Conservation (phyloP, 2,113 vertebrate species). For the Polypterus senegalus region DNA sequence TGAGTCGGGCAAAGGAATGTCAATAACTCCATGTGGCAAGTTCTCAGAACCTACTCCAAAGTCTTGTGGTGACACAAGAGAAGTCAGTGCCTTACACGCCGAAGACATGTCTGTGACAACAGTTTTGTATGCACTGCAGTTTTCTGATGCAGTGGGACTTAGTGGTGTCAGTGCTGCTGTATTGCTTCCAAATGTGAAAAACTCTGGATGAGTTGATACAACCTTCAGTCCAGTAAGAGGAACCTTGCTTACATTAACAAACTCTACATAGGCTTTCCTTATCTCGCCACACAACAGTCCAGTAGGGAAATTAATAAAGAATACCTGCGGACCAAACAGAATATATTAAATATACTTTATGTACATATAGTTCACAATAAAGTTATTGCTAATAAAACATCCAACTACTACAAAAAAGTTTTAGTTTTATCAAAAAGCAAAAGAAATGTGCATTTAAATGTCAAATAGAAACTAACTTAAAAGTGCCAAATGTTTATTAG, state of each 20-base stretch:
- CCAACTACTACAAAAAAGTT: slow-evolving; percentile 23
- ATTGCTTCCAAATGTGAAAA: slow-evolving; percentile 87
- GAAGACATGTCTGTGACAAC: slow-evolving; percentile 52
- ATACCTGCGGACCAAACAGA: slow-evolving; percentile 56
- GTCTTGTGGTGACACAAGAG: slow-evolving; percentile 59
- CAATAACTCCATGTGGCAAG: slow-evolving; percentile 50
- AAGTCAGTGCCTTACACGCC: slow-evolving; percentile 39
- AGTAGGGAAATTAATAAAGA: slow-evolving; percentile 94
- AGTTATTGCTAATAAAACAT: slow-evolving; percentile 27
- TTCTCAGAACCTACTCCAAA: slow-evolving; percentile 51
- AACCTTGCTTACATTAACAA: slow-evolving; percentile 82
- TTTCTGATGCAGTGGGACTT: slow-evolving; percentile 71
- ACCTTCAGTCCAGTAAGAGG: slow-evolving; percentile 75
- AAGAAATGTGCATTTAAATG: slow-evolving; percentile 4
- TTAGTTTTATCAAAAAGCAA: not conserved
- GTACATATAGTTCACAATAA: too few species aligned
- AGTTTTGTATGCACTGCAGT: slow-evolving; percentile 88
- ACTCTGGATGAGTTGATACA: slow-evolving; percentile 79
- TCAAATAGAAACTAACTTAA: too few species aligned
- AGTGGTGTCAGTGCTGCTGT: slow-evolving; percentile 59
- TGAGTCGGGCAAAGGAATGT: slow-evolving; percentile 66
- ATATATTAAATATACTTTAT: too few species aligned
- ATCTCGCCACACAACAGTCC: slow-evolving; percentile 93
- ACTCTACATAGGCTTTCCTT: slow-evolving; percentile 86
- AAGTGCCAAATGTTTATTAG: too few species aligned